Evolutionary conservation across 2,113 vertebrate species (phyloP).

Genomic region (Chaetura pelagica): DNA sequence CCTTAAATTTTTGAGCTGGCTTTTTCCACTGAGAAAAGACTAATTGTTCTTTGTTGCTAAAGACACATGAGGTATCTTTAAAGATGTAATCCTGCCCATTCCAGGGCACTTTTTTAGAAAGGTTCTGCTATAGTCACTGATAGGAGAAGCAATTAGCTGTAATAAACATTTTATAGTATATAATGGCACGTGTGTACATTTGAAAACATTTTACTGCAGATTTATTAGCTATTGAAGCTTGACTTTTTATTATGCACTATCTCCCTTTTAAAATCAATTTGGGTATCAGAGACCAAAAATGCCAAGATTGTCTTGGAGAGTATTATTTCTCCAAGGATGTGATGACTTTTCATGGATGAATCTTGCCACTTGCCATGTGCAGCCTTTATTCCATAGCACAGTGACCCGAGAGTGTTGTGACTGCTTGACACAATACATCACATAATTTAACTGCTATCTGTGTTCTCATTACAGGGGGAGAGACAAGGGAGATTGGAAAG

Average conservation of each 20-base stretch:
- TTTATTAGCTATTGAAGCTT: not conserved
- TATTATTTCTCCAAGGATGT: not conserved
- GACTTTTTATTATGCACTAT: not conserved
- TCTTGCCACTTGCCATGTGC: not conserved
- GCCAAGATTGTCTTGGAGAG: not conserved
- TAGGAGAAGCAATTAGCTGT: not conserved
- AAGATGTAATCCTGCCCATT: not conserved
- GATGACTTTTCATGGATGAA: not conserved
- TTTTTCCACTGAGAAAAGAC: constrained; percentile 24
- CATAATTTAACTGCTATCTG: constrained; percentile 1
- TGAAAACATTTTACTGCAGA: not conserved
- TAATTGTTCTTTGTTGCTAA: constrained; percentile 13
- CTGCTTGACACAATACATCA: not conserved
- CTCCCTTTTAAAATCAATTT: not conserved
- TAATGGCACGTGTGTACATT: not conserved
- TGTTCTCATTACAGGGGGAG: constrained; percentile 19
- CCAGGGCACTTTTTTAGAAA: not conserved
- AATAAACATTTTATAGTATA: not conserved
- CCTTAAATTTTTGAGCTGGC: constrained; percentile 18
- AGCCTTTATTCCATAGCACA: not conserved
- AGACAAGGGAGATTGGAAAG: constrained; percentile 35
- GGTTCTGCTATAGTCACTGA: not conserved
- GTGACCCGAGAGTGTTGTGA: not conserved
- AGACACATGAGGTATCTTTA: not conserved
- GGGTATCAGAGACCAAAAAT: not conserved